These are phyloP conservation scores for Diarsia mendica DNA, from an alignment of 2,888 invertebrate genomes.

Conservation along the genomic window DNA sequence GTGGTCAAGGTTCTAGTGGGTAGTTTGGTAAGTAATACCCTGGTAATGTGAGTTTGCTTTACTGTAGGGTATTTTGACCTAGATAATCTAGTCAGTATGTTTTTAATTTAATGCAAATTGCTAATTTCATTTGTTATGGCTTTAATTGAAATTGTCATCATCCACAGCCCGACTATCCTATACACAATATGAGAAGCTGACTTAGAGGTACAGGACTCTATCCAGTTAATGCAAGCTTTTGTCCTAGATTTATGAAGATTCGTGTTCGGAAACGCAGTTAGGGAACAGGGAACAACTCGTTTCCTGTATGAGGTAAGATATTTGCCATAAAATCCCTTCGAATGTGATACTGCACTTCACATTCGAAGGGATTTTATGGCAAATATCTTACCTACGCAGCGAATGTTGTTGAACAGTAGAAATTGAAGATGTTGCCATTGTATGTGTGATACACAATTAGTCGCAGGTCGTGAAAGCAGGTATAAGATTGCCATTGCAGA, in stretches of 20 bases:
- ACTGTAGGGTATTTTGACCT: neutral
- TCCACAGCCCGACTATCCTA: neutral
- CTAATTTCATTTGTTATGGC: too few species aligned
- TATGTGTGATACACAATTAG: neutral
- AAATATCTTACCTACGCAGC: neutral
- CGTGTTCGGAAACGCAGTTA: too few species aligned
- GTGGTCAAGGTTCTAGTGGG: slow-evolving; percentile 19
- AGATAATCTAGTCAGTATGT: neutral
- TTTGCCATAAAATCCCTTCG: too few species aligned
- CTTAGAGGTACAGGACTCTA: neutral
- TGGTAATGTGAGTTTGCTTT: neutral
- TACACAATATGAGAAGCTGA: too few species aligned
- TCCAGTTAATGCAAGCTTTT: neutral
- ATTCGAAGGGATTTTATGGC: too few species aligned
- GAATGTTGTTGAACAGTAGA: neutral
- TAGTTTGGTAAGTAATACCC: neutral
- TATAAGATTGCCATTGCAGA: too few species aligned
- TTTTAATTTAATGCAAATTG: neutral
- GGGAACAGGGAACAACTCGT: too few species aligned
- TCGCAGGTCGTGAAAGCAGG: neutral
- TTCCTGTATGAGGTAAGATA: too few species aligned
- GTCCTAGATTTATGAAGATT: neutral
- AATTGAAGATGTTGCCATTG: neutral
- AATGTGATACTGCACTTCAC: too few species aligned
- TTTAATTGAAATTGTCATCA: neutral